Evolutionary conservation across 2,888 invertebrate genomes (phyloP), one percentile per base, ranked within the genome.

Genomic region (Oeneis ivallda): DNA sequence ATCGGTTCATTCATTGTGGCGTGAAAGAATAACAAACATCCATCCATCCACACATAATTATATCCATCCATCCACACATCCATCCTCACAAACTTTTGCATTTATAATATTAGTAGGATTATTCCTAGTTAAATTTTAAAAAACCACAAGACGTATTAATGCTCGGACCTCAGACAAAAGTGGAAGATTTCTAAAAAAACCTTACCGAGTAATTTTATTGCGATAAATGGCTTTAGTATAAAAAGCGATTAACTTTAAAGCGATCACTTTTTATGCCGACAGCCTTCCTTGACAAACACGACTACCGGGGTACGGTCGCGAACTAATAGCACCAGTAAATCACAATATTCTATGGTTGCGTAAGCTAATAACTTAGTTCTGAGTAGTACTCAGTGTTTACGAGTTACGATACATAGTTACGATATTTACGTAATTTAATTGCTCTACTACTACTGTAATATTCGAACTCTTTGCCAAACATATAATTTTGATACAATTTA

Each of bases 401-500:
- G 26, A 26, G 26, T 4, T 4, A 5, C 5, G 2, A 5, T 26
- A 26, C 26, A n/a, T n/a, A n/a, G n/a, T 66, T 53, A 41, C 19
- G 15, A 67, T 65, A 65, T 65, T 66, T 68, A 65, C 60, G 66
- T 66, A 60, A 66, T 66, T 17, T 61, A 57, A 66, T 53, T 49
- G 57, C 56, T 66, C 19, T 39, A 47, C 17, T 58, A 58, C 39
- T 17, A 60, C 39, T 17, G 54, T 60, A 37, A 60, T 59, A 58
- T 13, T 49, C 49, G 8, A 49, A 57, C 54, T 52, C 43, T 63
- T 60, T 56, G 49, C 19, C 41, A 65, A 45, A 62, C 19, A 50
- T 60, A 61, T 63, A 63, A 68, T 70, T 70, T 66, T 60, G 62
- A 70, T 66, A 60, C n/a, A n/a, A n/a, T 60, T 69, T 60, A 58